Base-by-base conservation (phyloP, 1,140 invertebrate species). In the Ceratosolen solmsi region DNA sequence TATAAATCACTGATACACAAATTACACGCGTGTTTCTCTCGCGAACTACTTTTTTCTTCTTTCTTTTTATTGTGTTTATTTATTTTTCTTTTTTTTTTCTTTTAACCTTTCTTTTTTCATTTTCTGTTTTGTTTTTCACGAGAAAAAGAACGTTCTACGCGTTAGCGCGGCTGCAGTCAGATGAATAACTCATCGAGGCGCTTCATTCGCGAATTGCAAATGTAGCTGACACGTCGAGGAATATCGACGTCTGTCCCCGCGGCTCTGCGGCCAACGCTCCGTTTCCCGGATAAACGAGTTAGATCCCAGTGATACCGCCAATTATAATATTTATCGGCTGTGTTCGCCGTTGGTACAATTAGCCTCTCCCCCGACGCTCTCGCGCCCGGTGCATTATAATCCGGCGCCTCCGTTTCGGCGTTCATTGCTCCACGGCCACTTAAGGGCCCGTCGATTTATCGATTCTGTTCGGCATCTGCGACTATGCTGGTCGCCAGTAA, bases 301-400 rank as follows among this genome's bases (percentile, higher is more conserved):
- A 84, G 83, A 73, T 84, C 78, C 68, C 46, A 41, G 49, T 72
- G 84, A 85, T 87, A 84, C 72, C 63, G 71, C 84, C 87, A 87
- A 89, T 89, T 89, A 87, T 85, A 88, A 88, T 86, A 89, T 89
- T 87, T 87, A 87, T 85, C 79, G 85, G 25, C 15, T 36, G 15
- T 36, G 25, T 78, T 41, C 46, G 63, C n/a, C 7, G 33, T 7
- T 13, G 17, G 78, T 68, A 49, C 54, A 71, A 80, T 73, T 72
- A 80, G 71, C 68, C 49, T 68, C 20, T 51, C 68, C 33, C 20
- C 46, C 20, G 22, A 4, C 11, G 2, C 51, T 22, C 46, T 27
- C 41, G 9, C 11, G 2, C 51, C 20, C 11, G 3, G 51, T 15
- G 20, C 20, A 54, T 20, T 22, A 22, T 15, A 11, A 13, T 1